Conservation (phyloP, 1,140 invertebrate species). For the Anastatus disparis region DNA sequence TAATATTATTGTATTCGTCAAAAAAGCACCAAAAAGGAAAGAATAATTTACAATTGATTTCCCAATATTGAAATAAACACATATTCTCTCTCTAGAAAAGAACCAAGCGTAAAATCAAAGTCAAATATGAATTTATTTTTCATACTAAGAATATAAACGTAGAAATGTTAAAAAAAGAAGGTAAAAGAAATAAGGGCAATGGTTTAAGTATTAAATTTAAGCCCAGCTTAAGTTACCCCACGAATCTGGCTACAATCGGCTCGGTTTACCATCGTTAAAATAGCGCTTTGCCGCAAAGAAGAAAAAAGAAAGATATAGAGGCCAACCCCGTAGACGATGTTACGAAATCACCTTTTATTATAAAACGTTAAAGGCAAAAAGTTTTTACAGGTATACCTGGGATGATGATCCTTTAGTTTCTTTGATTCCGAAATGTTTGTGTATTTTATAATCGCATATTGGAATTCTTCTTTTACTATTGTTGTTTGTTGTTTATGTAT, state of each 20-base stretch:
- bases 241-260: constrained; percentile 21
- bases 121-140: constrained; percentile 16
- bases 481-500: too few relatives aligned
- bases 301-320: neutral
- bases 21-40: too few relatives aligned
- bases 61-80: too few relatives aligned
- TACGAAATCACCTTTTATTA: constrained; percentile 32
- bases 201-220: constrained; percentile 31
- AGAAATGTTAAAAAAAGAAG: neutral
- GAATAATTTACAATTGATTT: too few relatives aligned
- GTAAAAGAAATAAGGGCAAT: neutral
- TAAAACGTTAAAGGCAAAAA: too few relatives aligned
- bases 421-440: too few relatives aligned
- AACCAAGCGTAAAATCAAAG: neutral
- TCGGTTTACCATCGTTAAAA: constrained; percentile 34
- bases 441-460: too few relatives aligned
- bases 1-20: too few relatives aligned
- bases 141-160: neutral
- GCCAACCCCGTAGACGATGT: neutral
- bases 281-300: neutral
- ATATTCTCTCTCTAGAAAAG: too few relatives aligned
- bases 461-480: too few relatives aligned
- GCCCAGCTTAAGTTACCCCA: constrained; percentile 21
- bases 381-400: too few relatives aligned
- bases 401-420: too few relatives aligned